These are phyloP conservation scores for Hapalemur alaotrensis DNA, from an alignment of 2,797 vertebrate genomes.

Conservation along the genomic window DNA sequence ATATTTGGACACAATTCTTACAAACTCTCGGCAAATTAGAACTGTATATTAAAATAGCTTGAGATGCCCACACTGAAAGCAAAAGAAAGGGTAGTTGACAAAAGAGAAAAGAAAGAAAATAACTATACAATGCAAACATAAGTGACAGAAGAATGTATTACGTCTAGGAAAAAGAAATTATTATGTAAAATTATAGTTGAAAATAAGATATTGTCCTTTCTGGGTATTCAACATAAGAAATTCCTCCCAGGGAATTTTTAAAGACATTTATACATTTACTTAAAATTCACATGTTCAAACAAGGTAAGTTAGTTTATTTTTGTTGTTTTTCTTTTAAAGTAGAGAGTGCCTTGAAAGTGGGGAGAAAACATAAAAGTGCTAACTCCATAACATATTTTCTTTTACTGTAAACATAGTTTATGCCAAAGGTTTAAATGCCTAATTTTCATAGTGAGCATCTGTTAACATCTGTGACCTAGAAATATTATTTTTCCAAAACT, in stretches of 20 bases:
- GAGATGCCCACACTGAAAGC: not conserved
- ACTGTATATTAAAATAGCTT: not conserved
- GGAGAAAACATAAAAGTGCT: not conserved
- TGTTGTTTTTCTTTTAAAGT: conserved; percentile 19
- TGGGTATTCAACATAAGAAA: not conserved
- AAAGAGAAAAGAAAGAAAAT: not conserved
- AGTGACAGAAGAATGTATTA: not conserved
- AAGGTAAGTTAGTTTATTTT: not conserved
- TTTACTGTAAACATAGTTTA: not conserved
- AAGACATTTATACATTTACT: not conserved
- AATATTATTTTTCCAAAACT: not conserved
- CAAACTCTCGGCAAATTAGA: not conserved
- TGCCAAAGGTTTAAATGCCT: conserved; percentile 7
- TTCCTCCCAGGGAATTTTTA: not conserved
- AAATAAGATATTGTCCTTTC: conserved; percentile 15
- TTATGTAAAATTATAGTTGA: not conserved
- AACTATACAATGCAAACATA: not conserved
- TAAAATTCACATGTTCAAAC: not conserved
- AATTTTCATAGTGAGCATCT: not conserved
- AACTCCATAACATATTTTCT: not conserved
- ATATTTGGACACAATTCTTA: not conserved
- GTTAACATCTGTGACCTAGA: conserved; percentile 3
- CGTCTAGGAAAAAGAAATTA: not conserved
- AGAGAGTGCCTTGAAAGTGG: not conserved
- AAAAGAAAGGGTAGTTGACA: not conserved